A percentile compares a stretch with the other conserved stretches of the same genome.
phyloP scores from a whole-genome alignment of 1,140 invertebrate genomes.

The Brachionus plicatilis region DNA sequence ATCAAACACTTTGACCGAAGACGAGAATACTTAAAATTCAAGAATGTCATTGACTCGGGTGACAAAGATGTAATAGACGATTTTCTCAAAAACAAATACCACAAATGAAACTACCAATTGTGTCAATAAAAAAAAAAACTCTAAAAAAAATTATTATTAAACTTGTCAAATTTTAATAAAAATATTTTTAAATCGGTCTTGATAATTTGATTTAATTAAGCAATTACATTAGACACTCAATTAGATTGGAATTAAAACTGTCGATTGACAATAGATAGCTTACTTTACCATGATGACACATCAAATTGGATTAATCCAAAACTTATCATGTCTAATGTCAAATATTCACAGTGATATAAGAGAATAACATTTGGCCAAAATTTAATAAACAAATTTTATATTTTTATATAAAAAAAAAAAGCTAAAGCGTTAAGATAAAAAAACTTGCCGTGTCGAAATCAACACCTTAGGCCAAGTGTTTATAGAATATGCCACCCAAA shows the following conservation, averaged over 20 bases:
- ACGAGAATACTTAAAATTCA: slow-evolving; percentile 77
- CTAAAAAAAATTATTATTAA: not conserved
- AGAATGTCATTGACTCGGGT: slow-evolving; percentile 58
- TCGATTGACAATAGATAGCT: not conserved
- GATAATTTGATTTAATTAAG: slow-evolving; percentile 20
- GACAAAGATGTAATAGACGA: slow-evolving; percentile 23
- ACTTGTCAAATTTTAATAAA: not conserved
- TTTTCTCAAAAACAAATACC: slow-evolving; percentile 30
- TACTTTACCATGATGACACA: not conserved
- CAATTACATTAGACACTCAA: slow-evolving; percentile 20
- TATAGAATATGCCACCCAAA: not conserved
- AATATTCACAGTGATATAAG: not conserved
- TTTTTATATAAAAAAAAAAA: not conserved
- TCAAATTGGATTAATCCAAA: slow-evolving; percentile 8
- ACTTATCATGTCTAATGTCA: not conserved
- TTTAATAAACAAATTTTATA: not conserved
- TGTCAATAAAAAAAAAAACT: not conserved
- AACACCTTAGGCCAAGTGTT: slow-evolving; percentile 13
- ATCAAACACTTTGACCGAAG: slow-evolving; percentile 89
- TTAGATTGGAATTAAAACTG: slow-evolving; percentile 12
- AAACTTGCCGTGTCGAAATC: not conserved
- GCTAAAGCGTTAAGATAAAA: not conserved
- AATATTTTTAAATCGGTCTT: slow-evolving; percentile 1
- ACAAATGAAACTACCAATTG: not conserved
- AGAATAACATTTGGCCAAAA: not conserved